phyloP scores from a whole-genome alignment of 2,888 invertebrate genomes.

The Agonopterix arenella region DNA sequence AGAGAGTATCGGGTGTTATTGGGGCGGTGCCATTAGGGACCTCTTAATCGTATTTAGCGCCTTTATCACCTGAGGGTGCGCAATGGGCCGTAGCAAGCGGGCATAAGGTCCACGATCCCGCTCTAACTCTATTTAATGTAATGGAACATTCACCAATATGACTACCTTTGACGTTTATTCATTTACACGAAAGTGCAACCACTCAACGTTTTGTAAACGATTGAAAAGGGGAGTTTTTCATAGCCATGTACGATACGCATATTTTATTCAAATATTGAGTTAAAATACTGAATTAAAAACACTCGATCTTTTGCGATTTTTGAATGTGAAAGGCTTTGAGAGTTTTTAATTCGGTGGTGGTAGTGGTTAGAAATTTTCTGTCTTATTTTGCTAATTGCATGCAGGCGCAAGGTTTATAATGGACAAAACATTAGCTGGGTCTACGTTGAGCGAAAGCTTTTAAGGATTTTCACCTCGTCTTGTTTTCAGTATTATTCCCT shows the following conservation, averaged over 20 bases:
- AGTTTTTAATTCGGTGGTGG: background rate
- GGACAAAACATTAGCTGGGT: slow-evolving; percentile 65
- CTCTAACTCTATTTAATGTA: slow-evolving; percentile 22
- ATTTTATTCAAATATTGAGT: too few relatives aligned
- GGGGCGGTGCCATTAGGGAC: slow-evolving; percentile 55
- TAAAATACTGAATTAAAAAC: too few relatives aligned
- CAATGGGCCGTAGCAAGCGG: slow-evolving; percentile 49
- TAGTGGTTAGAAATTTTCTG: background rate
- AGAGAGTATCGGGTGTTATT: slow-evolving; percentile 58
- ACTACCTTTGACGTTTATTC: background rate
- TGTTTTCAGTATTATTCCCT: slow-evolving; percentile 17
- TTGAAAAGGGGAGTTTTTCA: background rate
- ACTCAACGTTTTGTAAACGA: background rate
- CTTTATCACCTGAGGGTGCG: slow-evolving; percentile 67
- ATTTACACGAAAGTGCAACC: background rate
- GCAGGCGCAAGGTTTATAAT: slow-evolving; percentile 20
- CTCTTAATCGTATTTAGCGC: slow-evolving; percentile 69
- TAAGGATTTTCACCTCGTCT: slow-evolving; percentile 46
- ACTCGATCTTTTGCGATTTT: too few relatives aligned
- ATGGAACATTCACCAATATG: background rate
- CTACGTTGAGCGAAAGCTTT: slow-evolving; percentile 64
- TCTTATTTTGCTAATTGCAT: background rate
- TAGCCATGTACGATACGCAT: too few relatives aligned
- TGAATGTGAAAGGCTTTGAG: background rate
- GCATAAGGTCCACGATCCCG: slow-evolving; percentile 32